These are phyloP conservation scores for Vollenhovia emeryi DNA, from an alignment of 1,140 invertebrate genomes.

Conservation along the genomic window DNA sequence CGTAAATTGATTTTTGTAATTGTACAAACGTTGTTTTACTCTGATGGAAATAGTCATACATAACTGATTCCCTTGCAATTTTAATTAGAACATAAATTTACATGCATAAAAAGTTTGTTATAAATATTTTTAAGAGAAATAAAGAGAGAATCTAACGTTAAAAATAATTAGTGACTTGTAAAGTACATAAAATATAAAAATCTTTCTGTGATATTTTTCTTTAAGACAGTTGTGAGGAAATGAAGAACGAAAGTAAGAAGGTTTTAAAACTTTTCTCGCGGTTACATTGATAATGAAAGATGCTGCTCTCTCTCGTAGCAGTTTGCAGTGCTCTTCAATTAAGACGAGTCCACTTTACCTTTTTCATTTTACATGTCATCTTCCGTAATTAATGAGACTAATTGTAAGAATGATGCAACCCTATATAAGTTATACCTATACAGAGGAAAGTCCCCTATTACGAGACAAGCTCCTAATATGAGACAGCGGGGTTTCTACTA, in stretches of 20 bases:
- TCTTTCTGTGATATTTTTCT: background rate
- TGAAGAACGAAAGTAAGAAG: background rate
- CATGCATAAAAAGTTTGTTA: background rate
- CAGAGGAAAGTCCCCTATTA: no score
- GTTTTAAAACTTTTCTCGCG: slow-evolving; percentile 39
- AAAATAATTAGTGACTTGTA: background rate
- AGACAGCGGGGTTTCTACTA: no score
- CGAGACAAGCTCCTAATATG: no score
- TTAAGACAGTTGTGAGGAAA: slow-evolving; percentile 9
- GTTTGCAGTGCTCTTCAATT: slow-evolving; percentile 34
- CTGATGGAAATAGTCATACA: background rate
- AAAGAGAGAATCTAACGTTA: background rate
- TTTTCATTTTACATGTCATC: slow-evolving; percentile 3
- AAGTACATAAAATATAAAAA: slow-evolving; percentile 7
- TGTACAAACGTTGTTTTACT: slow-evolving; percentile 1
- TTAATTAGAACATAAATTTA: background rate
- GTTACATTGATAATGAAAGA: slow-evolving; percentile 39
- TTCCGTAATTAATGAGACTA: slow-evolving; percentile 34
- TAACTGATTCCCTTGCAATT: background rate
- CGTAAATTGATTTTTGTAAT: background rate
- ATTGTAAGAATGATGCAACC: background rate
- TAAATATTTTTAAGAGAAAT: background rate
- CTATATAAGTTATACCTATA: background rate
- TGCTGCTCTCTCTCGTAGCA: background rate
- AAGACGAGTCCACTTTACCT: slow-evolving; percentile 21